Percentiles rank a stretch among this genome's conserved stretches.
Evolutionary conservation across 2,113 vertebrate genomes (phyloP).

Genomic region (Elanoides forficatus): DNA sequence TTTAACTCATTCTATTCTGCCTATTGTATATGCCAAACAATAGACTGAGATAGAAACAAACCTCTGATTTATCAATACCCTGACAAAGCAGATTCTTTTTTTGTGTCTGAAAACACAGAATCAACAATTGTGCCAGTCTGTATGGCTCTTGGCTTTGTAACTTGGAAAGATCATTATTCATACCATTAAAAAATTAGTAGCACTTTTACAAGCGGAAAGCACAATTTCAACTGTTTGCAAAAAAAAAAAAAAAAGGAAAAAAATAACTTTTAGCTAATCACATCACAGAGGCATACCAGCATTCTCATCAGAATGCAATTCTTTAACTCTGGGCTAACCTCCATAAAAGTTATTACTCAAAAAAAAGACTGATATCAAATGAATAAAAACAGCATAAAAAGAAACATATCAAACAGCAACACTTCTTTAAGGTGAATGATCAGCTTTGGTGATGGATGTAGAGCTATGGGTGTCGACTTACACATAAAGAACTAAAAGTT

Average conservation of each 20-base stretch:
- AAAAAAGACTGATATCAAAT: background rate
- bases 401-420: background rate
- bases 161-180: background rate
- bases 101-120: background rate
- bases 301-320: background rate
- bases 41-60: background rate
- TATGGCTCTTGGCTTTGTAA: background rate
- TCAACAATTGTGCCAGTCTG: background rate
- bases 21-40: background rate
- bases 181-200: background rate
- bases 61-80: background rate
- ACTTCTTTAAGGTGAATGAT: background rate
- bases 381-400: background rate
- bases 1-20: conserved; percentile 1
- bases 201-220: background rate
- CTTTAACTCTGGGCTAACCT: background rate
- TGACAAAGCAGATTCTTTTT: background rate
- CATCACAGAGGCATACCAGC: background rate
- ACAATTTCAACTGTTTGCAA: background rate
- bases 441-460: background rate
- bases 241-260: background rate
- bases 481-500: background rate
- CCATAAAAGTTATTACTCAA: background rate
- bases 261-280: background rate
- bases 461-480: background rate